These are phyloP conservation scores for Chascanopsetta lugubris DNA, from an alignment of 2,113 vertebrate genomes.

Conservation along the genomic window DNA sequence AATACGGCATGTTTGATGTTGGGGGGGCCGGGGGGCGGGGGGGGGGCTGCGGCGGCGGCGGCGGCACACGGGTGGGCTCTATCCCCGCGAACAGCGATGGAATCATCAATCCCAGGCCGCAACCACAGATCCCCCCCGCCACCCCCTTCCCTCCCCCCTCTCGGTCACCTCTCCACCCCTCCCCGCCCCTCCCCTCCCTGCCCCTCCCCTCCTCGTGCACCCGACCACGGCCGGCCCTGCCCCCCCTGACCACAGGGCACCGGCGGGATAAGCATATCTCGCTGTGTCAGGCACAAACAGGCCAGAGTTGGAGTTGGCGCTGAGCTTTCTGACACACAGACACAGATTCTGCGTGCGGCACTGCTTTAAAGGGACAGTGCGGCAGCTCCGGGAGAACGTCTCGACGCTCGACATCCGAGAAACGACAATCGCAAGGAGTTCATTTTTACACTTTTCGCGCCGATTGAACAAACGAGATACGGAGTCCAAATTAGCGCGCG, in stretches of 20 bases:
- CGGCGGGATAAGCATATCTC: conserved; percentile 49
- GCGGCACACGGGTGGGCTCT: conserved; percentile 69
- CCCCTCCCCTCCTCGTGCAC: conserved; percentile 21
- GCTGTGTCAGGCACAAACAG: conserved; percentile 51
- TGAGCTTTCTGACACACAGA: conserved; percentile 27
- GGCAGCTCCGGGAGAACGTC: background rate
- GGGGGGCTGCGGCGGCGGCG: conserved; percentile 46
- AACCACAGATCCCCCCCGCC: conserved; percentile 36
- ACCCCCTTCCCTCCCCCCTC: conserved; percentile 22
- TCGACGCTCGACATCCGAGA: background rate
- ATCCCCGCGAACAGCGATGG: conserved; percentile 48
- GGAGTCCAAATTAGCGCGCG: background rate
- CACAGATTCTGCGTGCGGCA: conserved; percentile 12
- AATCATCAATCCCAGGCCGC: conserved; percentile 73
- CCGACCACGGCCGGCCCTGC: conserved; percentile 48
- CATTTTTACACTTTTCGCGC: background rate
- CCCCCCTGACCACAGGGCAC: conserved; percentile 70
- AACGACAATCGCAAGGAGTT: background rate
- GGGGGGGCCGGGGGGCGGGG: conserved; percentile 15
- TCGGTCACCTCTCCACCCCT: conserved; percentile 31
- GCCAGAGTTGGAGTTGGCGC: conserved; percentile 17
- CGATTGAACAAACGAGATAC: background rate
- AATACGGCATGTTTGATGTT: conserved; percentile 79
- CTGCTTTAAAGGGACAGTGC: background rate
- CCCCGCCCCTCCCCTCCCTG: conserved; percentile 20